Base-by-base conservation (phyloP, 1,140 invertebrate genomes). In the Drosophila aff. region DNA sequence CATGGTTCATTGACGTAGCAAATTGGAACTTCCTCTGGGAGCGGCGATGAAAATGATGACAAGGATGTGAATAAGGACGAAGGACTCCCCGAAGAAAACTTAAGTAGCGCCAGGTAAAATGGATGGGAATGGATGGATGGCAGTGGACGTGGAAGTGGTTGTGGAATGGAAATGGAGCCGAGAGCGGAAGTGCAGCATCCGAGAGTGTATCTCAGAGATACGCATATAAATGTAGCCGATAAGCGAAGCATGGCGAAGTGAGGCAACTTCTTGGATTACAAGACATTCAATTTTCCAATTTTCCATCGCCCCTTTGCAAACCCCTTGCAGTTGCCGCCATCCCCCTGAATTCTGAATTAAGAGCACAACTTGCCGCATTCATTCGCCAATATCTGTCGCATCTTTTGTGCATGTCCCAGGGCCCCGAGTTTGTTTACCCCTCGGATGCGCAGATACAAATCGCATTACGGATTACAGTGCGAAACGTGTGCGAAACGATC, bases 21-120 rank as follows among this genome's bases (percentile, higher is more conserved):
- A 91, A 91, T 91, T 91, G 90, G 76, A 83, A 92, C 90, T 90
- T 91, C 90, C 90, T 91, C 69, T 87, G 87, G 79, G 83, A 91
- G 64, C 67, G 52, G 57, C 66, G 59, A 69, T 75, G 55, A 77
- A 55, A 33, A 47, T 60, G 26, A 59, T 75, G 58, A 72, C 43
- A 59, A 58, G 28, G 59, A 69, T 53, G 44, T 47, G 44, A 44
- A 59, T 23, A 23, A 50, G 66, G 58, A 60, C 41, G 47, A 26
- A 44, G 21, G 65, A 87, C 71, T 87, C 73, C 81, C 78, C 63
- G 79, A 89, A 82, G 80, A 66, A 60, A 62, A 31, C 69, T 59
- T 49, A 73, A 73, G 67, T 72, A 73, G 69, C 67, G 69, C 69
- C 79, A 77, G 77, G 78, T 80, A 81, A 75, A 46, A 46, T 55